phyloP scores from a whole-genome alignment of 2,797 vertebrate genomes.

The Coranthus polyacanthus region DNA sequence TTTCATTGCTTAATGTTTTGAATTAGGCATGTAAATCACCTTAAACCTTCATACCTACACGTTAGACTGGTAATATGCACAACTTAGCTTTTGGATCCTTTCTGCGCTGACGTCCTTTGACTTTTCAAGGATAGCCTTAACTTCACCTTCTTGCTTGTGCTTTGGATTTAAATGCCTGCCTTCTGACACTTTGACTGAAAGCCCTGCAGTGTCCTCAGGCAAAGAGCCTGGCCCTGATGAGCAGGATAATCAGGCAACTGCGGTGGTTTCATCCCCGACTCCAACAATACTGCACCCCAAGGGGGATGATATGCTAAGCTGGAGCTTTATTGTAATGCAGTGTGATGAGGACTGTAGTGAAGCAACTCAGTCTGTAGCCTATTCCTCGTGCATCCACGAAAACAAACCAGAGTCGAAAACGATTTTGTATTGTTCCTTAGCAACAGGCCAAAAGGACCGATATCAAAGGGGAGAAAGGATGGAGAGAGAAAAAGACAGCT shows the following conservation, averaged over 20 bases:
- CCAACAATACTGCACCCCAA: constrained; percentile 44
- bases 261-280: constrained; percentile 59
- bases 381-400: constrained; percentile 36
- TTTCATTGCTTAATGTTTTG: too few species aligned
- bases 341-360: constrained; percentile 57
- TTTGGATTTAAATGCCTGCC: constrained; percentile 34
- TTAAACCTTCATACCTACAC: too few species aligned
- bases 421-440: constrained; percentile 63
- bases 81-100: constrained; percentile 4
- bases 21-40: too few species aligned
- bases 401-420: constrained; percentile 33
- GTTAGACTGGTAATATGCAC: background rate
- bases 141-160: constrained; percentile 24
- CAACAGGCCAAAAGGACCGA: constrained; percentile 57
- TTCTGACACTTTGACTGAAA: constrained; percentile 58
- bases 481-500: constrained; percentile 13
- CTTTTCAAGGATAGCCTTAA: constrained; percentile 16
- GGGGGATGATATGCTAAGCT: constrained; percentile 62
- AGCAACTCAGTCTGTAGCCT: constrained; percentile 42
- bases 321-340: constrained; percentile 73
- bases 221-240: constrained; percentile 59
- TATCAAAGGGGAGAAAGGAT: constrained; percentile 32
- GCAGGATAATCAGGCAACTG: constrained; percentile 62
- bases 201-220: constrained; percentile 56
- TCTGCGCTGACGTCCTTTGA: background rate